Conservation (phyloP, 2,888 invertebrate genomes). For the Drosophila tripunctata region DNA sequence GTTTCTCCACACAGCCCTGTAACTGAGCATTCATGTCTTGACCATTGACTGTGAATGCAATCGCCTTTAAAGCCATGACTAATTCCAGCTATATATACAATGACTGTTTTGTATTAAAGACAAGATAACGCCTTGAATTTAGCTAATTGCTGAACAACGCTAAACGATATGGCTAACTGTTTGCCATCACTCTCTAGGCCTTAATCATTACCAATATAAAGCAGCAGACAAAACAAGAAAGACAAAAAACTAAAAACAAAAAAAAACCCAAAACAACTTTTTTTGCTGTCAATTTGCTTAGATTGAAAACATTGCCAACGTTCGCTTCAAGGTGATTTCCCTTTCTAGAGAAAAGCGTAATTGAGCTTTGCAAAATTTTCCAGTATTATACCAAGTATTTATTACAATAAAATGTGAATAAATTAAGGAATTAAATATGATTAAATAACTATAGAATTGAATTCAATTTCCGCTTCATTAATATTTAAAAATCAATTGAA, state of each 20-base stretch:
- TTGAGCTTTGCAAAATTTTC: too few relatives aligned
- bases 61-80: background rate
- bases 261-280: slow-evolving; percentile 11
- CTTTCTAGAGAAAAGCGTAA: slow-evolving; percentile 1
- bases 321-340: slow-evolving; percentile 8
- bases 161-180: slow-evolving; percentile 17
- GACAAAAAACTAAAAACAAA: background rate
- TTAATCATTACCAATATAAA: slow-evolving; percentile 12
- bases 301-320: slow-evolving; percentile 11
- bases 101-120: slow-evolving; percentile 11
- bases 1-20: too few relatives aligned
- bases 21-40: background rate
- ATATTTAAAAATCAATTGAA: background rate
- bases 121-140: slow-evolving; percentile 10
- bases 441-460: too few relatives aligned
- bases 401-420: background rate
- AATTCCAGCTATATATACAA: slow-evolving; percentile 1
- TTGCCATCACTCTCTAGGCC: background rate
- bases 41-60: background rate
- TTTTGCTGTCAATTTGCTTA: slow-evolving; percentile 9
- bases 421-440: background rate
- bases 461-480: too few relatives aligned
- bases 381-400: background rate
- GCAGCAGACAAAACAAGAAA: background rate
- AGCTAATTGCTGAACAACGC: slow-evolving; percentile 19